Conservation (phyloP, 2,888 invertebrate species). For the Caenorhabditis zanzibari region DNA sequence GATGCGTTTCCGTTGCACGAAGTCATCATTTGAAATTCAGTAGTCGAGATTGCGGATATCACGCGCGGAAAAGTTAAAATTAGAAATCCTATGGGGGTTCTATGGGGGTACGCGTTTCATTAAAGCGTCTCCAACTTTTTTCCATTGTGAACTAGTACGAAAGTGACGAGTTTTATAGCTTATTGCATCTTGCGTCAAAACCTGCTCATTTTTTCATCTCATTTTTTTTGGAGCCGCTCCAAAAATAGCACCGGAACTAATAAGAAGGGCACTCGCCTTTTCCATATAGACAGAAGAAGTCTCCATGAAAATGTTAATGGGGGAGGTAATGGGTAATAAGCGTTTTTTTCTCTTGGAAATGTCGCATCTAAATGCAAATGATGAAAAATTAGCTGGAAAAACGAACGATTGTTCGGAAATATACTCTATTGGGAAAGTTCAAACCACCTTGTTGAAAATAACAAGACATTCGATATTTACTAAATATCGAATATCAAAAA, state of each 20-base stretch:
- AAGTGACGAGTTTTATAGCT: constrained; percentile 53
- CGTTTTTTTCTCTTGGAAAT: background rate
- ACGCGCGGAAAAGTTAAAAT: constrained; percentile 47
- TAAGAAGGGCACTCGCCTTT: background rate
- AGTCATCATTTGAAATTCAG: constrained; percentile 47
- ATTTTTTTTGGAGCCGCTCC: background rate
- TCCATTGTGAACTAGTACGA: constrained; percentile 37
- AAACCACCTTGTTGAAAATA: background rate
- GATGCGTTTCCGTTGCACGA: constrained; percentile 49
- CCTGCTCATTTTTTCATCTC: background rate
- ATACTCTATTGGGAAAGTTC: background rate
- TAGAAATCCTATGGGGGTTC: constrained; percentile 16
- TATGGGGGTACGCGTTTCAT: constrained; percentile 30
- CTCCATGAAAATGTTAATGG: constrained; percentile 19
- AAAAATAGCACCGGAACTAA: constrained; percentile 1
- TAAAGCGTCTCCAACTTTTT: constrained; percentile 32
- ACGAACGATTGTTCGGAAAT: constrained; percentile 15
- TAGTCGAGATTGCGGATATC: constrained; percentile 47
- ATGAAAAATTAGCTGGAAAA: background rate
- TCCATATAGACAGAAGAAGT: constrained; percentile 13
- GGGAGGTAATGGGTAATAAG: constrained; percentile 16
- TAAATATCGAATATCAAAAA: constrained; percentile 14
- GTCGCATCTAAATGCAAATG: constrained; percentile 26
- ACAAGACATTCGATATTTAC: constrained; percentile 8
- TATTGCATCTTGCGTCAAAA: constrained; percentile 13